Percentiles rank a stretch among this genome's conserved stretches.
Evolutionary conservation across 2,888 invertebrate genomes (phyloP).

Genomic region (Arenicola marina): DNA sequence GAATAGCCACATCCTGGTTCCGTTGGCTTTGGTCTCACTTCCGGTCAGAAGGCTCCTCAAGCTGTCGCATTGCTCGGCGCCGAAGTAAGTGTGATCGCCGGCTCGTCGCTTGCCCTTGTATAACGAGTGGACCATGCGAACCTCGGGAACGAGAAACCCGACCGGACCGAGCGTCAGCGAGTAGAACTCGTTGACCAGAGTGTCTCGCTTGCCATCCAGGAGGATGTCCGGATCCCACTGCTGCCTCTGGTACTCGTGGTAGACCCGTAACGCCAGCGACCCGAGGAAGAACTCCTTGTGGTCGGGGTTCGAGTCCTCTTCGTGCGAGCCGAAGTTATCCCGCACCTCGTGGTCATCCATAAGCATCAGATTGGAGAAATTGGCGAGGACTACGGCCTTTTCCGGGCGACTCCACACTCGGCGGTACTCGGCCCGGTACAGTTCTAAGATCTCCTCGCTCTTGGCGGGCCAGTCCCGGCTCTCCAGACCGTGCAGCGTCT

Average conservation of each 20-base stretch:
- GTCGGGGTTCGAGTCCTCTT: constrained; percentile 5
- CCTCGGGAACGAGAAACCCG: constrained; percentile 6
- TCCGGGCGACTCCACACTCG: neutral
- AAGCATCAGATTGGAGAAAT: constrained; percentile 12
- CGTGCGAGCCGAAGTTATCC: constrained; percentile 8
- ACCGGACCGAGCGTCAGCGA: constrained; percentile 1
- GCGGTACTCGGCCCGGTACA: neutral
- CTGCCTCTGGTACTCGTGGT: constrained; percentile 12
- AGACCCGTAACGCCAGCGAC: neutral
- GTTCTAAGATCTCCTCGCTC: neutral
- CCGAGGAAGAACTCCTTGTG: constrained; percentile 9
- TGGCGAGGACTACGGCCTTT: neutral
- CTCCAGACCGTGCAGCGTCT: neutral
- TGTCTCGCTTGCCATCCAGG: neutral
- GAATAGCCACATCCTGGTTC: neutral
- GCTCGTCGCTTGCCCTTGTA: neutral
- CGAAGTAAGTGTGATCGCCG: constrained; percentile 7
- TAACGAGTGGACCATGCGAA: neutral
- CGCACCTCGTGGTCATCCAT: constrained; percentile 13
- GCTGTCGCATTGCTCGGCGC: neutral
- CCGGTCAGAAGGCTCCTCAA: neutral
- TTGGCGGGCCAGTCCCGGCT: neutral
- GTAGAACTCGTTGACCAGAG: constrained; percentile 5
- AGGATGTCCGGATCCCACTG: constrained; percentile 15
- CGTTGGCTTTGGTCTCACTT: no score